Evolutionary conservation across 2,113 vertebrate species (phyloP).

Genomic region (Upupa epops): DNA sequence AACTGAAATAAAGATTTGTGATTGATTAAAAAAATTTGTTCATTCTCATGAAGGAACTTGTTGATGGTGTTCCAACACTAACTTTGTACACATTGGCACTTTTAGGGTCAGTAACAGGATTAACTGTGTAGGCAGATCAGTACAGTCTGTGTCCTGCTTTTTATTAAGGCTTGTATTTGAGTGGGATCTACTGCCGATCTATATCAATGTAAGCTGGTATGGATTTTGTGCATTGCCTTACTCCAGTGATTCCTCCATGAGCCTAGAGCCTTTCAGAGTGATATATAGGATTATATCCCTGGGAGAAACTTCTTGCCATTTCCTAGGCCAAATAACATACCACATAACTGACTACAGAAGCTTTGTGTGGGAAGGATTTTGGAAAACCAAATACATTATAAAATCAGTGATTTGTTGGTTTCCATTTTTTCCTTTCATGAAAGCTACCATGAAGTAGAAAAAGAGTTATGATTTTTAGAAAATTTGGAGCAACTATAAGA

Average conservation of each 20-base stretch:
- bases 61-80: fast-evolving
- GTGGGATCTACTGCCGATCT: neutral
- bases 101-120: neutral
- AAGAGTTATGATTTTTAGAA: neutral
- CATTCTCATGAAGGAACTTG: neutral
- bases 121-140: neutral
- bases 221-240: neutral
- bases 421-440: neutral
- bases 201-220: neutral
- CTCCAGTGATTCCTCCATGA: neutral
- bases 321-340: neutral
- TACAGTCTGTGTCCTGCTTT: neutral
- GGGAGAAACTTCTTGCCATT: neutral
- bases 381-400: neutral
- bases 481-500: fast-evolving
- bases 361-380: neutral
- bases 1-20: neutral
- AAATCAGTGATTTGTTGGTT: neutral
- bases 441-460: fast-evolving
- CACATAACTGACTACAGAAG: neutral
- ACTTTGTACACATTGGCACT: neutral
- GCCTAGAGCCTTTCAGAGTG: neutral
- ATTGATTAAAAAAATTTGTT: fast-evolving
- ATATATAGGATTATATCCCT: neutral
- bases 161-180: neutral